Evolutionary conservation across 2,888 invertebrate genomes (phyloP), one percentile per base, ranked within the genome.

Genomic region (Tiliacea citrago): DNA sequence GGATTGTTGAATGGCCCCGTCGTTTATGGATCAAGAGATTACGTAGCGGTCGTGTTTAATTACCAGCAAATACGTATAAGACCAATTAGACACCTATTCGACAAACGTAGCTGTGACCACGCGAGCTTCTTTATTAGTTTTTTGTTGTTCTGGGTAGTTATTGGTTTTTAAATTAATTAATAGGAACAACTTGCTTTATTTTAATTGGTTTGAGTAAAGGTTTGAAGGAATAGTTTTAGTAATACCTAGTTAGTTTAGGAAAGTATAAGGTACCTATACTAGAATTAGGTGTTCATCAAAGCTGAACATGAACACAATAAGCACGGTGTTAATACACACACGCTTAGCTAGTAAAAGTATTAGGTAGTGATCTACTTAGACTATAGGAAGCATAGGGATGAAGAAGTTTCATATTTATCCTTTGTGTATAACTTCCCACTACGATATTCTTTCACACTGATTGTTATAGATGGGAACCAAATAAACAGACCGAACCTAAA

Each of bases 1-100:
- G 83, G 86, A 86, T 89, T 89, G 89, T 83, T 82, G 80, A 84
- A 79, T 84, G 83, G 79, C 81, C 73, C 70, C 53, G 73, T 86
- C 87, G 82, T 93, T 93, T 93, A 93, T 92, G 90, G 89, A 90
- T 85, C 82, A 87, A 81, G 74, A 90, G 90, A 91, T 91, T 89
- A 88, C 86, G 85, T 75, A 29, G 80, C 87, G 79, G 79, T 72
- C 83, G 83, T 81, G 82, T 90, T 91, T 92, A 90, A 92, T 92
- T 92, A 89, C 88, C 88, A 81, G 84, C 81, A 81, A 86, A 87
- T 86, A 84, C 83, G 81, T 87, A 86, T 87, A 85, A 88, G 86
- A 85, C 88, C 89, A 91, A 91, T 92, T 90, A 90, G 83, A 84
- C 90, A 88, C 88, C 86, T 85, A 86, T 88, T 84, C 84, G 87